A percentile compares a stretch with the other conserved stretches of the same genome.
phyloP scores from a whole-genome alignment of 2,888 invertebrate species.

The Macropis europaea region DNA sequence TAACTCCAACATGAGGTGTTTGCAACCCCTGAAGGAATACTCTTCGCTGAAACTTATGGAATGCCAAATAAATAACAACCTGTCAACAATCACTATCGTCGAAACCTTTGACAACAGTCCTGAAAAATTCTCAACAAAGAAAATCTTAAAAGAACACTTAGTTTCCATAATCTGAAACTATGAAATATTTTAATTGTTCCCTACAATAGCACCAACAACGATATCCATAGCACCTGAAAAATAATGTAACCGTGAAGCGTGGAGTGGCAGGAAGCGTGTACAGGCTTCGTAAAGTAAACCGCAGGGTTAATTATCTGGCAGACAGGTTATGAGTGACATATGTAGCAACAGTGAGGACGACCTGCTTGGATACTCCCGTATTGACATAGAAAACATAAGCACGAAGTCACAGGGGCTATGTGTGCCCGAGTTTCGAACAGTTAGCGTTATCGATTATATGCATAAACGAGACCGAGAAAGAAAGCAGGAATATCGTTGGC shows the following conservation, averaged over 20 bases:
- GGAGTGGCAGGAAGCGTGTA: background rate
- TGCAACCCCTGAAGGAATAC: no score
- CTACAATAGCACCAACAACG: no score
- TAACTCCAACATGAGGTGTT: no score
- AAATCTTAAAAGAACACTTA: no score
- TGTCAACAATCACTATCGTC: no score
- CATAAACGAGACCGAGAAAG: constrained; percentile 39
- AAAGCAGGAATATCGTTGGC: constrained; percentile 11
- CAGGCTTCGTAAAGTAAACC: constrained; percentile 21
- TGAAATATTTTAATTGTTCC: no score
- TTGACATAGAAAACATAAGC: constrained; percentile 48
- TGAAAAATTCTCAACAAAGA: no score
- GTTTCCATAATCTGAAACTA: no score
- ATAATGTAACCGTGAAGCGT: background rate
- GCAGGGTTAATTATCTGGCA: constrained; percentile 31
- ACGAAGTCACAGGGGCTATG: constrained; percentile 34
- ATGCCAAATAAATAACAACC: no score
- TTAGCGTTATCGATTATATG: constrained; percentile 51
- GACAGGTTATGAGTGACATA: constrained; percentile 16
- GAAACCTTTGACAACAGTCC: no score
- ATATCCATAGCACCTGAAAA: background rate
- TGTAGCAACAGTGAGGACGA: constrained; percentile 6
- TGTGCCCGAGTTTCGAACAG: constrained; percentile 47
- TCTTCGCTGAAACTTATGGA: no score
- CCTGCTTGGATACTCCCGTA: constrained; percentile 24